Conservation (phyloP, 1,140 invertebrate species). For the Cydia strobilella region DNA sequence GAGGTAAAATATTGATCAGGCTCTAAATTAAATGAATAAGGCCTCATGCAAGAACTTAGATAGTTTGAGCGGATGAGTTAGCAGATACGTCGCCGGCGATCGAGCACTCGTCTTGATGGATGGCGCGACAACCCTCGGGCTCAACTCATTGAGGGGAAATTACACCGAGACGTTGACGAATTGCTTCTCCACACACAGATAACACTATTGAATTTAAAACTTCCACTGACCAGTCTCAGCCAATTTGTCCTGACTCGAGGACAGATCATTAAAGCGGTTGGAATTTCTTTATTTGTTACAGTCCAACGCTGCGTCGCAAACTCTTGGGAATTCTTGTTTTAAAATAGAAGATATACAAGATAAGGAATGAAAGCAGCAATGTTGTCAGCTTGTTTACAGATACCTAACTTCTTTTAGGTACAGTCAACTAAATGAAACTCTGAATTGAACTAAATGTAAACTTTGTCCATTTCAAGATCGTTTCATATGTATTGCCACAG, state of each 20-base stretch:
- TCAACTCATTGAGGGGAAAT: conserved; percentile 35
- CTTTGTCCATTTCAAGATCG: no score
- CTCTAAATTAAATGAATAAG: conserved; percentile 30
- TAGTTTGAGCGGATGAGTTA: conserved; percentile 34
- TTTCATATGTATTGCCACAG: no score
- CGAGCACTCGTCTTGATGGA: conserved; percentile 31
- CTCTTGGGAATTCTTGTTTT: background rate
- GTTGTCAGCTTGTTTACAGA: background rate
- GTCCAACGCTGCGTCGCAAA: background rate
- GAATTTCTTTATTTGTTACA: conserved; percentile 12
- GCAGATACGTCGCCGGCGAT: conserved; percentile 28
- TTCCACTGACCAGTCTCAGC: conserved; percentile 31
- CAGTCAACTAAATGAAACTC: no score
- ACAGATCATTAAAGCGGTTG: conserved; percentile 26
- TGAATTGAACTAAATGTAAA: no score
- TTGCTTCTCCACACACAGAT: conserved; percentile 32
- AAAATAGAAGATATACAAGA: background rate
- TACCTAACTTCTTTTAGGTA: background rate
- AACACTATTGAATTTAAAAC: conserved; percentile 33
- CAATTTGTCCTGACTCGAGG: conserved; percentile 18
- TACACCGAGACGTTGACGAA: conserved; percentile 35
- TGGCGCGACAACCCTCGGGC: conserved; percentile 32
- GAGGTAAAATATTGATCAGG: conserved; percentile 29
- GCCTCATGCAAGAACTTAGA: conserved; percentile 24
- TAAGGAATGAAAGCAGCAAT: background rate